These are phyloP conservation scores for Hirtodrosophila trivittata DNA, from an alignment of 2,888 invertebrate species.

Conservation along the genomic window DNA sequence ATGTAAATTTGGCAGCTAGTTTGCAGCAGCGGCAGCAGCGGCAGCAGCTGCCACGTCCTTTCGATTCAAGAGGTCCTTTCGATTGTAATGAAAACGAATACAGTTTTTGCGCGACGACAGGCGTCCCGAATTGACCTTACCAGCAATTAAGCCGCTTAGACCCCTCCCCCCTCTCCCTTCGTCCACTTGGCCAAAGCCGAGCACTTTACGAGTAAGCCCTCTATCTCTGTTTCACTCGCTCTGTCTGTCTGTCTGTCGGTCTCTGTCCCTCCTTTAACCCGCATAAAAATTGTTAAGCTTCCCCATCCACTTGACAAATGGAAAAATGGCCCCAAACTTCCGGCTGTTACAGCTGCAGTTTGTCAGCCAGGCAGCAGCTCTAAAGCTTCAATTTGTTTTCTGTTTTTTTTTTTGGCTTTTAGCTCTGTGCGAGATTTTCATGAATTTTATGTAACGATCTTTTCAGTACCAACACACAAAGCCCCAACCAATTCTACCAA, in stretches of 20 bases:
- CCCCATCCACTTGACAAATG: constrained; percentile 64
- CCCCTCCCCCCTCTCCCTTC: constrained; percentile 9
- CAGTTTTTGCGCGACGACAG: constrained; percentile 28
- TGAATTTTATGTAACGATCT: constrained; percentile 68
- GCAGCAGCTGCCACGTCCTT: constrained; percentile 25
- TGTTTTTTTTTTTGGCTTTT: constrained; percentile 48
- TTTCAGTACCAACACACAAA: not conserved
- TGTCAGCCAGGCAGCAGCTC: constrained; percentile 55
- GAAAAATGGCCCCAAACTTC: constrained; percentile 69
- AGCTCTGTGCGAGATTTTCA: constrained; percentile 57
- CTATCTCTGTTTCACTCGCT: constrained; percentile 1
- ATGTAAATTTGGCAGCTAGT: constrained; percentile 57
- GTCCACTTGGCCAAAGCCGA: constrained; percentile 6
- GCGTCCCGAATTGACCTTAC: constrained; percentile 63
- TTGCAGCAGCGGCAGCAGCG: not conserved
- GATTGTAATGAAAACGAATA: constrained; percentile 42
- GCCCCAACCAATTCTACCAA: not conserved
- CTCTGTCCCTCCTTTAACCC: constrained; percentile 6
- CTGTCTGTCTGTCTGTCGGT: not conserved
- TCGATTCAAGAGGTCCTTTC: constrained; percentile 14
- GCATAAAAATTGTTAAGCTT: constrained; percentile 65
- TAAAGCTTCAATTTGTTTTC: constrained; percentile 71
- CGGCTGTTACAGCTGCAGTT: constrained; percentile 71
- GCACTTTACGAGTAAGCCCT: constrained; percentile 18
- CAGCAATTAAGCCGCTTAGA: constrained; percentile 76